Evolutionary conservation across 2,797 vertebrate genomes (phyloP), one percentile per base, ranked within the genome.

Genomic region (Morus bassanus): DNA sequence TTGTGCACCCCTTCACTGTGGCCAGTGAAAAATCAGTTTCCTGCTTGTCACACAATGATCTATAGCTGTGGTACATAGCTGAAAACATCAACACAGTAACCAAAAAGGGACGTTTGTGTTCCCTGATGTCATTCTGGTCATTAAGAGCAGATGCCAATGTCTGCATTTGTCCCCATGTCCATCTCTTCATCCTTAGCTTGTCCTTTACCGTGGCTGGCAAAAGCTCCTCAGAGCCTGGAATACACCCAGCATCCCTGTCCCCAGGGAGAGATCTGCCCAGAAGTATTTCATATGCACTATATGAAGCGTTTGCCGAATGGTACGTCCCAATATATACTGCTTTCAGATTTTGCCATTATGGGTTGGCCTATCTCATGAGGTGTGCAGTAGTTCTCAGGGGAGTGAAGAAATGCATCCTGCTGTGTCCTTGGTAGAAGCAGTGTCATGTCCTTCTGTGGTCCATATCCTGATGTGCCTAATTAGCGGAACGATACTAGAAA

Each of bases 201-300:
- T 56, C 31, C 25, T 72, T 80, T 53, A 48, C 12, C 11, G 13
- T 8, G 8, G 7, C 18, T n/a, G 25, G 13, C 48, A 27, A 33
- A 63, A 60, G 46, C 6, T 45, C 8, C 33, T 72, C 17, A 18
- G 24, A 59, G 25, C 27, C 51, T 74, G 56, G 57, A 54, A n/a
- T 22, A 3, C 11, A 37, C 27, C 35, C 37, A 35, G 2, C 13
- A 24, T 6, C 28, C 24, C 45, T 28, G 33, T 7, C 17, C 21
- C 21, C 13, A 16, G 50, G 39, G 39, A 16, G 19, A 28, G 3
- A 5, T 51, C 7, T 67, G 35, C 16, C 60, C 43, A 30, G 8
- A 11, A 10, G 21, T 10, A 1, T 39, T 67, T 51, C 5, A 1
- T 24, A 13, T 1, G 1, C 11, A 3, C 8, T 31, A 1, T 10